Base-by-base conservation (phyloP, 37 sponge, comb jelly and placozoan genomes). In the Bolinopsis microptera region DNA sequence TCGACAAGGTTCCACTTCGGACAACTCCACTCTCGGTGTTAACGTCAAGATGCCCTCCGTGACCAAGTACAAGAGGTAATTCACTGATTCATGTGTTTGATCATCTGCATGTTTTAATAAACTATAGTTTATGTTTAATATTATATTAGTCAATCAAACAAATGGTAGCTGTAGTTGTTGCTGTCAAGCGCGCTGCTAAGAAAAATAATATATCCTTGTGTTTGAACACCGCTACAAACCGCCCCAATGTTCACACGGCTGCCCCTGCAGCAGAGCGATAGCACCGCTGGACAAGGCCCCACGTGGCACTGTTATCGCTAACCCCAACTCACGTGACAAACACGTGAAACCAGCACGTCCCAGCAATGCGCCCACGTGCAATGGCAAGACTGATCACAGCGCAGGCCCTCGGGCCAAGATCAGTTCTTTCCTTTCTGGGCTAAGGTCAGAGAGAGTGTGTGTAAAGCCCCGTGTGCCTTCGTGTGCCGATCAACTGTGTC, bases 51-150 rank as follows among this genome's bases (percentile, higher is more conserved):
- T 32, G 32, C 33, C 80, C 5, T 16, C 80, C 5, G 80, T 77
- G 21, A 77, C 80, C 37, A 77, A 77, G 80, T 77, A 77, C 80
- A 77, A 77, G 36, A 77, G 80, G 80, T 77, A 77, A 32, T 13
- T 48, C 5, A 18, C 13, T 48, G 61, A 48, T 48, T 48, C 61
- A 18, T 48, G n/a, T n/a, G 61, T 48, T 13, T 18, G 61, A 48
- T 48, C 13, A 5, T 5, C 61, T 48, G 61, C 61, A 48, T 48
- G 61, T 48, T 48, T 13, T 18, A 48, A 48, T 13, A 48, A 48
- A 48, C 5, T 48, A 48, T 48, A 18, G n/a, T n/a, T n/a, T n/a
- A n/a, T n/a, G n/a, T n/a, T n/a, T n/a, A n/a, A n/a, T n/a, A n/a
- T n/a, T n/a, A n/a, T n/a, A n/a, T n/a, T n/a, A n/a, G n/a, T n/a